Evolutionary conservation across 35 echinoderm and acorn worm genomes (phyloP), one percentile per base, ranked within the genome.

Genomic region (Strongylocentrotus purpuratus): DNA sequence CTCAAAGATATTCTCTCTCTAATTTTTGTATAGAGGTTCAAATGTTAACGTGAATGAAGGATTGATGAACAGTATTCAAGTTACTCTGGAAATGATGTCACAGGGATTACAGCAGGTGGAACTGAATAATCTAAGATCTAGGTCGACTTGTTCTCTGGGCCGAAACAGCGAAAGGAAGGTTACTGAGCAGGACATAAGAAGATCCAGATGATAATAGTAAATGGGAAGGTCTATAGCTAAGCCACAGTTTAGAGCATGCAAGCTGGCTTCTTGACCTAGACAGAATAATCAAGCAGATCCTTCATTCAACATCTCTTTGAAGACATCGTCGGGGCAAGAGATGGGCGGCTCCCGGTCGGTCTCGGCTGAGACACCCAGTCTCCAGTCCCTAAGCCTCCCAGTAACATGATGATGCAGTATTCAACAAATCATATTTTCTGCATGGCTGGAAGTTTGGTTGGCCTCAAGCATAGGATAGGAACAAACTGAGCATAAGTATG

Each of bases 241-340:
- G 65, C 65, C 65, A 78, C 28, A 78, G 65, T 78, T 78, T n/a
- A 25, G 65, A 78, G 25, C 20, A n/a, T 11, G 20, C 20, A n/a
- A 55, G 20, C 65, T 28, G 28, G 28, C 65, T 78, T 78, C 65
- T 78, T 78, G 65, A 78, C 65, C 65, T 78, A 78, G 65, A 78
- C 65, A 78, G 65, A 78, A 22, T 78, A 78, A 78, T 78, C 65
- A 78, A 78, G 4, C 28, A n/a, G 20, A 78, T 78, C 65, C 65
- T 78, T 78, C 65, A 78, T 78, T 78, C 65, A 78, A 78, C 65
- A 78, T 78, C 65, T 78, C 65, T 78, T 78, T 78, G 65, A 78
- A 78, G 65, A 78, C 65, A 78, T 78, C 28, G 25, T 78, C 28
- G 25, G 65, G 65, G 20, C 7, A n/a, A 7, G 65, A 78, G 65